These are phyloP conservation scores for Lasioglossum pauxillum DNA, from an alignment of 2,888 invertebrate species.

Conservation along the genomic window DNA sequence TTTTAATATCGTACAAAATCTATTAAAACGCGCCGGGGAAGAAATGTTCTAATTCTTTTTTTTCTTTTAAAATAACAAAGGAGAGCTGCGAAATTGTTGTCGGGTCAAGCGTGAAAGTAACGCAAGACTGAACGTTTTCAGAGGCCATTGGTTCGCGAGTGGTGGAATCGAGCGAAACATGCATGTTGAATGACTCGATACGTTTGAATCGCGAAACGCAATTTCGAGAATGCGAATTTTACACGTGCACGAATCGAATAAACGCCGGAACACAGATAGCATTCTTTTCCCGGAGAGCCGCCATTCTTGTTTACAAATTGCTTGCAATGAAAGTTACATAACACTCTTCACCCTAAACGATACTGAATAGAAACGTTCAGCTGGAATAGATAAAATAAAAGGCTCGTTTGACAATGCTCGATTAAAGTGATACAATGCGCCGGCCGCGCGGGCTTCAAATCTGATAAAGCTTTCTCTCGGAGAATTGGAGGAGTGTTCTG, in stretches of 20 bases:
- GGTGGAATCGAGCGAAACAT: not conserved
- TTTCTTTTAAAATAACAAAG: not conserved
- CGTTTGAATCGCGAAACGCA: not conserved
- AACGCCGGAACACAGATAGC: not conserved
- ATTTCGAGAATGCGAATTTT: slow-evolving; percentile 19
- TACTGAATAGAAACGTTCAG: not conserved
- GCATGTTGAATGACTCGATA: slow-evolving; percentile 9
- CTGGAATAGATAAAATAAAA: slow-evolving; percentile 4
- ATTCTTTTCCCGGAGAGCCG: not conserved
- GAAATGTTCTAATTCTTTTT: not conserved
- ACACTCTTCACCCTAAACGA: not conserved
- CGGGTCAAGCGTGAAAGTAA: not conserved
- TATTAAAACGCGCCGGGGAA: not conserved
- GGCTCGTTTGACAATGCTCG: not conserved
- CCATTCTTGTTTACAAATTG: slow-evolving; percentile 22
- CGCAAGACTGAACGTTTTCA: not conserved
- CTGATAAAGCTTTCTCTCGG: not conserved
- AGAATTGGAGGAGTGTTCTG: not conserved
- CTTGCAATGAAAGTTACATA: not conserved
- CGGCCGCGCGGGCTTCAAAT: not conserved
- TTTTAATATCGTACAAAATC: not conserved
- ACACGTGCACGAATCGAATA: slow-evolving; percentile 11
- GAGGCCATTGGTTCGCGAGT: not conserved
- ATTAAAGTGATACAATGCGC: slow-evolving; percentile 16
- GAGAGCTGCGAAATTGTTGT: not conserved